Base-by-base conservation (phyloP, 2,113 vertebrate genomes). In the Chlorodrepanis virens region DNA sequence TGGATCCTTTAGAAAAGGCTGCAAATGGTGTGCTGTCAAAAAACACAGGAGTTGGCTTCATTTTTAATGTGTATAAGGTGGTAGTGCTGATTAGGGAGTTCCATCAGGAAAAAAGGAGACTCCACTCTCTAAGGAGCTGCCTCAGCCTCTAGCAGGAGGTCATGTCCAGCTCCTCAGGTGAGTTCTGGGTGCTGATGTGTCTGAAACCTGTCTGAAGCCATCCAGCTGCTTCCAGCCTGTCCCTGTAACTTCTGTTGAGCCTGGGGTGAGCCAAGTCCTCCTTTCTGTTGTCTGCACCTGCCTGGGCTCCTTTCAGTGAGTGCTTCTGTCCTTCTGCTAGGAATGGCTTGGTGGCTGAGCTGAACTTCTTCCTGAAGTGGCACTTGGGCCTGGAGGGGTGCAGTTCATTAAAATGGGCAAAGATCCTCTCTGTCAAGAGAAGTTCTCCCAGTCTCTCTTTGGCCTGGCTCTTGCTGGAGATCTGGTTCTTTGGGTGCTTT, bases 211-310 rank as follows among this genome's bases (percentile, higher is more conserved):
- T 52, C 33, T 27, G 0, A 5, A 60, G 11, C 13, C 16, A 1
- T n/a, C 50, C 47, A n/a, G 8, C 45, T 45, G 0, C 14, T 14
- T 67, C 35, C 84, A 93, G 0, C 20, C 45, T 45, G 15, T 31
- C n/a, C 22, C 6, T 50, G 28, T 6, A 4, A 15, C 2, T 2
- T 35, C 25, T 28, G 10, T 23, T 15, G 44, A 57, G 45, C n/a
- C 37, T 7, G 21, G 21, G 9, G 2, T 31, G 28, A 75, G 61
- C 82, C 67, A 5, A 1, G 17, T 13, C 5, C 56, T 39, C n/a
- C 0, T 29, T 47, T 21, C 3, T 2, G 27, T 6, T 47, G 21
- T 70, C 50, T 67, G 17, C 47, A 12, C 18, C 64, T 19, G 0
- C 35, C 23, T 57, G 64, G 64, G 78, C 81, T 67, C 68, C 33